Conservation (phyloP, 2,888 invertebrate species). For the Neria commutata region DNA sequence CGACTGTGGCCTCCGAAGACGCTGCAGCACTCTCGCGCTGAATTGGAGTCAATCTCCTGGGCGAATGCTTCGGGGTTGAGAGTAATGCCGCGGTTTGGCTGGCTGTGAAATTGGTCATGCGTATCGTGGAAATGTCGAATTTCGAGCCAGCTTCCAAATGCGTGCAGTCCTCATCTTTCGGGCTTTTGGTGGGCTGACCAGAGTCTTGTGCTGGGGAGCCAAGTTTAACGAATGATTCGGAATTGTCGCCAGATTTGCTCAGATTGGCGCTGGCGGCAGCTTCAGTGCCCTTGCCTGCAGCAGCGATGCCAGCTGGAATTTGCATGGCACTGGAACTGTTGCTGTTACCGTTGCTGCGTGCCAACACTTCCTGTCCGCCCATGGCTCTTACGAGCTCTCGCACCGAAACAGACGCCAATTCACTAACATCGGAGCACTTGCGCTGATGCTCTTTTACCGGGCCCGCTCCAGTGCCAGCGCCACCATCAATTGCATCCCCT, state of each 20-base stretch:
- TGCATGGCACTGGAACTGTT: constrained; percentile 68
- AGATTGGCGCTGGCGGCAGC: constrained; percentile 44
- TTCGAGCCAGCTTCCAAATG: constrained; percentile 17
- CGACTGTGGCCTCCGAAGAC: constrained; percentile 13
- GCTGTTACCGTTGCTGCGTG: constrained; percentile 77
- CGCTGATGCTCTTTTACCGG: constrained; percentile 32
- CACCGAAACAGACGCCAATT: constrained; percentile 65
- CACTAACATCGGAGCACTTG: constrained; percentile 60
- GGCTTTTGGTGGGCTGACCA: constrained; percentile 65
- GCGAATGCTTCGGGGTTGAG: constrained; percentile 56
- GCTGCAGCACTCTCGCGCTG: not conserved
- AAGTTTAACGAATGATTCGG: constrained; percentile 69
- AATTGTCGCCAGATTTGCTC: constrained; percentile 51
- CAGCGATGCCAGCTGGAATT: constrained; percentile 64
- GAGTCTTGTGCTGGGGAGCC: constrained; percentile 69
- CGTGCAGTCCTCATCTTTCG: constrained; percentile 37
- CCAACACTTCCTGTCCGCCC: constrained; percentile 64
- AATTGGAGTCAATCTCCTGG: constrained; percentile 33
- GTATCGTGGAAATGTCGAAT: constrained; percentile 60
- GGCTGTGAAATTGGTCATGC: constrained; percentile 57
- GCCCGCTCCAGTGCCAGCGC: not conserved
- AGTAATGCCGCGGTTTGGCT: constrained; percentile 60
- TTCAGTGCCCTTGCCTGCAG: constrained; percentile 5
- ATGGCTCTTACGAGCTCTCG: constrained; percentile 76
- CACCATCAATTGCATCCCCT: constrained; percentile 55